These are phyloP conservation scores for Pelobates fuscus DNA, from an alignment of 2,113 vertebrate species.

Conservation along the genomic window DNA sequence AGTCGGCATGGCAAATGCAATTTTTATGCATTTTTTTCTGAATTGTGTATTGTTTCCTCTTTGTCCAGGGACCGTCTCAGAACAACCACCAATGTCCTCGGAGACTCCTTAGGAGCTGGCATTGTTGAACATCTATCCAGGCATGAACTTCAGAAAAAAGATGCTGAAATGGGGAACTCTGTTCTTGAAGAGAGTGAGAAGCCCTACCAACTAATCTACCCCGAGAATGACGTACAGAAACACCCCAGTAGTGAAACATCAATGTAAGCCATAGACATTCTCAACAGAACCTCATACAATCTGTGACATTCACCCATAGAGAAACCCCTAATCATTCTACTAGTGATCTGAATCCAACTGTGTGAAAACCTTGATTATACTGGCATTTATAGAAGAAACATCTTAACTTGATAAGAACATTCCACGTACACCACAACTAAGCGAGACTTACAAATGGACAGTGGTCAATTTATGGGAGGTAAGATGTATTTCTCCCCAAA, in stretches of 20 bases:
- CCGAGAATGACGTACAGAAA: constrained; percentile 71
- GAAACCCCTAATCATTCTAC: neutral
- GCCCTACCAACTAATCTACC: constrained; percentile 80
- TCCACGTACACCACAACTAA: too few species aligned
- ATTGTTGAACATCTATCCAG: constrained; percentile 91
- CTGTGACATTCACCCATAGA: neutral
- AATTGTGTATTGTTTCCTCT: constrained; percentile 21
- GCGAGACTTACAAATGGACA: too few species aligned
- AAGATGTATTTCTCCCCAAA: too few species aligned
- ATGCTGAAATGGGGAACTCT: constrained; percentile 79
- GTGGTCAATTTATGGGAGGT: too few species aligned
- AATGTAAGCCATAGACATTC: constrained; percentile 67
- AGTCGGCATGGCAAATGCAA: too few species aligned
- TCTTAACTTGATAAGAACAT: too few species aligned
- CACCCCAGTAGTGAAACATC: constrained; percentile 78
- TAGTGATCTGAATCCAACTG: neutral
- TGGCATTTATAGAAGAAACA: too few species aligned
- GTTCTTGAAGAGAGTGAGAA: constrained; percentile 79
- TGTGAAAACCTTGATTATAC: too few species aligned
- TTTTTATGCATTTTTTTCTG: too few species aligned
- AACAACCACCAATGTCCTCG: constrained; percentile 91
- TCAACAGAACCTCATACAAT: too few species aligned
- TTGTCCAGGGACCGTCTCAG: constrained; percentile 84
- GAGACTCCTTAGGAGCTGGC: constrained; percentile 90
- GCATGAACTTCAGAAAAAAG: constrained; percentile 77